phyloP scores from a whole-genome alignment of 2,797 vertebrate species.

The Australoheros facetus region DNA sequence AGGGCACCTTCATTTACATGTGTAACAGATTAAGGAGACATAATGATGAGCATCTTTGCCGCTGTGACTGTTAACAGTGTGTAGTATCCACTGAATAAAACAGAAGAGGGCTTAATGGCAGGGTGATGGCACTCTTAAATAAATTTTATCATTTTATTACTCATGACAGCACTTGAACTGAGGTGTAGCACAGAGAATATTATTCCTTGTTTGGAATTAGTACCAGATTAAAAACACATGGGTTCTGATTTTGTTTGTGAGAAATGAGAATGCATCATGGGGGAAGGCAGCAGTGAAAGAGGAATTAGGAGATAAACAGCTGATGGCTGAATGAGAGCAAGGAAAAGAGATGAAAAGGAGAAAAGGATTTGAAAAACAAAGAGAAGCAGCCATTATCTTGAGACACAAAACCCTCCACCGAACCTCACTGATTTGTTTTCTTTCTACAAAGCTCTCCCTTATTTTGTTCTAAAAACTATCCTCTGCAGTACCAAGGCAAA shows the following conservation, averaged over 20 bases:
- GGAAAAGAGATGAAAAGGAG: not conserved
- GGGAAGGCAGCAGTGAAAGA: slow-evolving; percentile 1
- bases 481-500: not conserved
- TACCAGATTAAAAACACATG: slow-evolving; percentile 9
- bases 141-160: slow-evolving; percentile 1
- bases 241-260: not conserved
- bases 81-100: slow-evolving; percentile 4
- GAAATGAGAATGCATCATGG: not conserved
- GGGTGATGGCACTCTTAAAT: not conserved
- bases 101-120: slow-evolving; percentile 4
- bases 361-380: not conserved
- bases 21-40: slow-evolving; percentile 13
- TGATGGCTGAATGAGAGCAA: not conserved
- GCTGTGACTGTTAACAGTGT: slow-evolving; percentile 8
- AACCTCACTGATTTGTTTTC: not conserved
- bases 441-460: not conserved
- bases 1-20: not conserved
- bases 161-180: slow-evolving; percentile 2
- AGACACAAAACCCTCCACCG: not conserved
- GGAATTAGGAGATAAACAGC: not conserved
- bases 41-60: slow-evolving; percentile 3
- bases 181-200: slow-evolving; percentile 12
- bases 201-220: slow-evolving; percentile 5
- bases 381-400: not conserved
- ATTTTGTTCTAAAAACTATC: not conserved